Percentiles rank a stretch among this genome's conserved stretches.
Evolutionary conservation across 2,113 vertebrate species (phyloP).

Genomic region (Opisthocomus hoazin): DNA sequence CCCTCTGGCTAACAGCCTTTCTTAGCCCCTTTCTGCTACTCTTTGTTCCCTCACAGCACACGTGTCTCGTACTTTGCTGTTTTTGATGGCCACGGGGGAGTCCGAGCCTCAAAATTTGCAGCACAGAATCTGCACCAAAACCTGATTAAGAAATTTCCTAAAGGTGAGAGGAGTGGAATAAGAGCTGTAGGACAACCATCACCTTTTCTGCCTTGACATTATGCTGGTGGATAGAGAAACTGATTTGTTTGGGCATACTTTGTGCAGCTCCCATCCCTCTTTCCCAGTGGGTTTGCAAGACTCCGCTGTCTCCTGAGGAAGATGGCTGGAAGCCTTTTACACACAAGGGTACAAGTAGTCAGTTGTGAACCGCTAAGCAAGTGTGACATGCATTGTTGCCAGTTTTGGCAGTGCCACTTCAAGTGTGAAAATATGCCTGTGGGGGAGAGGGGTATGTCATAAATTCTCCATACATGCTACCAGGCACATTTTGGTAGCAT

Average conservation of each 20-base stretch:
- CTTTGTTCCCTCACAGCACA: slow-evolving; percentile 69
- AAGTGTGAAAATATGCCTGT: background rate
- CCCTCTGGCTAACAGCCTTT: background rate
- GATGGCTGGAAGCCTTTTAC: background rate
- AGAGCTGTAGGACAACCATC: background rate
- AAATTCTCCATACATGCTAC: fast-evolving
- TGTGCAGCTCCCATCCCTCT: background rate
- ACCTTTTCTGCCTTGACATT: background rate
- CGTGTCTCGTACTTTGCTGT: slow-evolving; percentile 89
- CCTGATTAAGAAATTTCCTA: slow-evolving; percentile 87
- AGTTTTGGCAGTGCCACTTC: background rate
- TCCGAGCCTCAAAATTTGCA: slow-evolving; percentile 87
- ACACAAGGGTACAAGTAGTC: background rate
- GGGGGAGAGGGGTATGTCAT: background rate
- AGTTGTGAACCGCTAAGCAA: fast-evolving
- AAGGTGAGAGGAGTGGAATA: slow-evolving; percentile 72
- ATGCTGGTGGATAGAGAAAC: background rate
- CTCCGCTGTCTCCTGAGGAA: background rate
- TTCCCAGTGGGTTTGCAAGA: background rate
- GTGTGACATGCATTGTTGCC: background rate
- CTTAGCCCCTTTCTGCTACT: background rate
- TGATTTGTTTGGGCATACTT: background rate
- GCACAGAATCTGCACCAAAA: slow-evolving; percentile 91
- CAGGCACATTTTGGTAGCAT: fast-evolving
- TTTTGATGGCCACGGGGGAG: slow-evolving; percentile 93